Base-by-base conservation (phyloP, 2,113 vertebrate genomes). In the Proterorhinus semilunaris region DNA sequence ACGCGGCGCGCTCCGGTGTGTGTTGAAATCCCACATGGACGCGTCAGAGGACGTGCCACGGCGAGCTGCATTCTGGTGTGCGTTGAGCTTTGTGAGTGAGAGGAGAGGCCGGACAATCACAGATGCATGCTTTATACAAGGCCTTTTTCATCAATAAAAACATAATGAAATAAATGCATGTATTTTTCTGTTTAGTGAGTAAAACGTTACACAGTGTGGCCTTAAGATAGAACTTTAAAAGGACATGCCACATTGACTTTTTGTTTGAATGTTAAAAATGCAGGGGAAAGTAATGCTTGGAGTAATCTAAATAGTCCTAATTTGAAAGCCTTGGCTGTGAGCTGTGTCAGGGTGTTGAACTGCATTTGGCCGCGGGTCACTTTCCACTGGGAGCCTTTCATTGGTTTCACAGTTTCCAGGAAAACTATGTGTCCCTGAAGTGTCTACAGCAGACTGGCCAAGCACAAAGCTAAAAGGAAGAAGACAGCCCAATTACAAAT, bases 311-410 rank as follows among this genome's bases (percentile, higher is more conserved):
- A 13, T 55, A n/a, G 15, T 55, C 52, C 17, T 42, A 16, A 43
- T 5, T 47, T n/a, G 69, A 67, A 55, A 17, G 17, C 10, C 47
- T 46, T 49, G 17, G 58, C 49, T 57, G 15, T 36, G 45, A 51
- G 17, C 54, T 48, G 54, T 44, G 10, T 76, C 49, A 70, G 59
- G 67, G 49, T 72, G 69, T 72, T 47, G 50, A 79, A 50, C 36
- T 47, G 65, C 71, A 65, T 83, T 70, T 75, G 75, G 74, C 72
- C 15, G 46, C 51, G 51, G 68, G 7, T 83, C 16, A 51, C 82
- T 85, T 82, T 83, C 84, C 84, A 76, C 54, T 17, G 53, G 76
- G 76, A 72, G 74, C 15, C 63, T 76, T 85, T 84, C 80, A 88
- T 65, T 17, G 75, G 51, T 21, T 74, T 63, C 3, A 42, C 66